Percentiles rank a stretch among this genome's conserved stretches.
Conservation (phyloP, 2,888 invertebrate genomes). For the Neoitamus cyanurus region DNA sequence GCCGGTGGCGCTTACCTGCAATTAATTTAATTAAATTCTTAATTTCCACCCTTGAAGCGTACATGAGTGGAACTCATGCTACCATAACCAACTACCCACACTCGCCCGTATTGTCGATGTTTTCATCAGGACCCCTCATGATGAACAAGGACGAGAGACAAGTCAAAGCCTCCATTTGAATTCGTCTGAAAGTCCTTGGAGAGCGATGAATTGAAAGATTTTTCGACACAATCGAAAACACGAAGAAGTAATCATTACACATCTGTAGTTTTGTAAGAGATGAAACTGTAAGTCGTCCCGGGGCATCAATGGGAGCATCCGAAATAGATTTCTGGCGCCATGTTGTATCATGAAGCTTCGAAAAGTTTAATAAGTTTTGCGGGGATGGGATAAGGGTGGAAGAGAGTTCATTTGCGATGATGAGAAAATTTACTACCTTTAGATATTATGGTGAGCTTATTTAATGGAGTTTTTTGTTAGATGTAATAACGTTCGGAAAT, state of each 20-base stretch:
- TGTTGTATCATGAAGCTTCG: neutral
- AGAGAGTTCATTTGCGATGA: neutral
- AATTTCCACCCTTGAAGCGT: neutral
- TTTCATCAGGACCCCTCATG: neutral
- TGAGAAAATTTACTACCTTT: neutral
- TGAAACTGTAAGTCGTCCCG: neutral
- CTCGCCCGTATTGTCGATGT: neutral
- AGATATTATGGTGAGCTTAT: neutral
- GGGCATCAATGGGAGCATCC: neutral
- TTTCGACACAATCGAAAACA: neutral
- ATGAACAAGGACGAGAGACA: neutral
- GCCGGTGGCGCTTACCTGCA: neutral
- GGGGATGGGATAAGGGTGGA: neutral
- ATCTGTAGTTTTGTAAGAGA: neutral
- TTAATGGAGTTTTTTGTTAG: neutral
- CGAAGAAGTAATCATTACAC: neutral
- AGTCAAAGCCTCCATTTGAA: neutral
- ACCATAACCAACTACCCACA: neutral
- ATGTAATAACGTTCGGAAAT: neutral
- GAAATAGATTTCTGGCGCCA: slow-evolving; percentile 5
- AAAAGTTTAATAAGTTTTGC: neutral
- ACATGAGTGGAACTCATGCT: neutral
- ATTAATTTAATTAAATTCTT: slow-evolving; percentile 5
- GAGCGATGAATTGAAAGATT: neutral
- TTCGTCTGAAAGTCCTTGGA: neutral